Percentiles rank a stretch among this genome's conserved stretches.
phyloP scores from a whole-genome alignment of 2,797 vertebrate species.

The Mus minutoides region DNA sequence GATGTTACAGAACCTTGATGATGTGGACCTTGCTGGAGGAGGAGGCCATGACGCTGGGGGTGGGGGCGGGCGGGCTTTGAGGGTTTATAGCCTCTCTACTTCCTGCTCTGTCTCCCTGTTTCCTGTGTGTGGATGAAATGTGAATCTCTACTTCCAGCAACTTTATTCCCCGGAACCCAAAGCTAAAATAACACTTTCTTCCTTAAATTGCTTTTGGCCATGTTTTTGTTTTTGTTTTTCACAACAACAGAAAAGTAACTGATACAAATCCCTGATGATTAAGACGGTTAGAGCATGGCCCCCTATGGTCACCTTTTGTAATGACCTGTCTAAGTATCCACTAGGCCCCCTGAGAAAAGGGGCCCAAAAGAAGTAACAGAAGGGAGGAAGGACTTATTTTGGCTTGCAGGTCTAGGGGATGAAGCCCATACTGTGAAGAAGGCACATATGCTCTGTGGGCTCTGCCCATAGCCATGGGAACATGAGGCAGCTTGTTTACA shows the following conservation, averaged over 20 bases:
- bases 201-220: background rate
- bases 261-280: background rate
- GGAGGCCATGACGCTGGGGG: background rate
- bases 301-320: background rate
- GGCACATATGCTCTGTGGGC: fast-evolving
- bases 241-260: background rate
- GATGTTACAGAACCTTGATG: too few relatives aligned
- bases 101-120: background rate
- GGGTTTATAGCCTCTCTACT: background rate
- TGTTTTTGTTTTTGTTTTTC: background rate
- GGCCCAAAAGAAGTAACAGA: background rate
- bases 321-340: background rate
- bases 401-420: background rate
- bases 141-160: background rate
- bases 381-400: too few relatives aligned
- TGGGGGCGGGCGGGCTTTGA: background rate
- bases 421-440: background rate
- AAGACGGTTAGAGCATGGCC: background rate
- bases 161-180: background rate
- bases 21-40: background rate
- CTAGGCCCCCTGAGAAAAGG: background rate
- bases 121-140: background rate
- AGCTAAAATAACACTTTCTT: background rate
- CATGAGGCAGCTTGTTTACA: background rate
- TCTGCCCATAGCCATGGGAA: background rate